Percentiles rank a stretch among this genome's conserved stretches.
Evolutionary conservation across 2,113 vertebrate species (phyloP).

Genomic region (Microcebus jonahi): DNA sequence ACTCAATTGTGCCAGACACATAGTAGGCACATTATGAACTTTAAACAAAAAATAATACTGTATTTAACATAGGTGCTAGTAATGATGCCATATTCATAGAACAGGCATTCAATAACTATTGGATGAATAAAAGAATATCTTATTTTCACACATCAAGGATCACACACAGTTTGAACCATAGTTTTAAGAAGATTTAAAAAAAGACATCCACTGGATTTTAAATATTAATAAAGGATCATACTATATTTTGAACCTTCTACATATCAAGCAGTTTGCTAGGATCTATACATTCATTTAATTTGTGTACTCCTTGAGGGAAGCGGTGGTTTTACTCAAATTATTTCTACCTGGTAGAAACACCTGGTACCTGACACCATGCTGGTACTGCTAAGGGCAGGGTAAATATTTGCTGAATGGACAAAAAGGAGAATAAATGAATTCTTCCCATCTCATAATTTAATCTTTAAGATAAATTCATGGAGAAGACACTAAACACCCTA

Average conservation of each 20-base stretch:
- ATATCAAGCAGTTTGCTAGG: background rate
- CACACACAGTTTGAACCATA: background rate
- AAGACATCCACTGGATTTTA: background rate
- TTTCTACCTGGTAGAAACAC: background rate
- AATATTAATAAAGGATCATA: background rate
- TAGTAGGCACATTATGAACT: background rate
- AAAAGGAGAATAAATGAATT: background rate
- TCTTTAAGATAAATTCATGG: background rate
- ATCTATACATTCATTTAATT: background rate
- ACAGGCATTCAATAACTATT: background rate
- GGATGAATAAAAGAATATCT: conserved; percentile 17
- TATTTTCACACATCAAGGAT: background rate
- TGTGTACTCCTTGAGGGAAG: background rate
- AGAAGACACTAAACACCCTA: background rate
- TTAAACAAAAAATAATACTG: conserved; percentile 11
- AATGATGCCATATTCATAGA: background rate
- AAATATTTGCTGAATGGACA: background rate
- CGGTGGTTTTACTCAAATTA: background rate
- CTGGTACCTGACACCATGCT: background rate
- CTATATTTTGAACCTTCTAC: background rate
- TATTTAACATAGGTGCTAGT: background rate
- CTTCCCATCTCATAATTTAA: background rate
- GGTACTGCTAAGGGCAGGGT: background rate
- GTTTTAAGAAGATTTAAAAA: background rate
- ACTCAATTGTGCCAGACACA: background rate